Percentiles rank a stretch among this genome's conserved stretches.
Evolutionary conservation across 2,797 vertebrate genomes (phyloP).

Genomic region (Echeneis naucrates): DNA sequence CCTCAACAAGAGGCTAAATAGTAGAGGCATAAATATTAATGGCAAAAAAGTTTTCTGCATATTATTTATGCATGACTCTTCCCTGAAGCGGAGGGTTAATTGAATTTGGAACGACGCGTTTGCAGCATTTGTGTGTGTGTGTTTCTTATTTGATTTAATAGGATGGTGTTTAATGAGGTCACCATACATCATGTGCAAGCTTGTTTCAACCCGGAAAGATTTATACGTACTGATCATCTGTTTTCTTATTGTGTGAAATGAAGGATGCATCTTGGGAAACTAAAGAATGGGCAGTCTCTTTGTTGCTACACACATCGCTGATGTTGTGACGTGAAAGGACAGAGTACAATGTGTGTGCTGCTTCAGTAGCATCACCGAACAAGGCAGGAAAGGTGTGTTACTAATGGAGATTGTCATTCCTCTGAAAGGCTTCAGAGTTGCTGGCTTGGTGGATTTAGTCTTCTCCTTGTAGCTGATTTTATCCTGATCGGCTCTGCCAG

Average conservation of each 20-base stretch:
- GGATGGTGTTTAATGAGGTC: slow-evolving; percentile 65
- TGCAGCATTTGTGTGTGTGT: slow-evolving; percentile 33
- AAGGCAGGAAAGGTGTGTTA: slow-evolving; percentile 21
- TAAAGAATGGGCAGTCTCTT: slow-evolving; percentile 15
- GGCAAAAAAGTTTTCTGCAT: slow-evolving; percentile 62
- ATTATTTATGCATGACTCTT: slow-evolving; percentile 71
- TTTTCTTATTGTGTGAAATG: slow-evolving; percentile 9
- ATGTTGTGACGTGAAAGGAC: neutral
- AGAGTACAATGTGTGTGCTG: neutral
- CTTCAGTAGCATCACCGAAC: slow-evolving; percentile 14
- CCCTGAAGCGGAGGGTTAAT: slow-evolving; percentile 71
- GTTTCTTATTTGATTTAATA: slow-evolving; percentile 61
- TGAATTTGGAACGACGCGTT: slow-evolving; percentile 70
- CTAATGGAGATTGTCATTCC: slow-evolving; percentile 18
- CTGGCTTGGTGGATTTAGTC: slow-evolving; percentile 33
- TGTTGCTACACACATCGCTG: slow-evolving; percentile 10
- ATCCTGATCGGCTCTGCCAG: slow-evolving; percentile 48
- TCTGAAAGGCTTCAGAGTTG: slow-evolving; percentile 18
- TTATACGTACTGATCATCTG: slow-evolving; percentile 22
- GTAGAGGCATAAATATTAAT: slow-evolving; percentile 77
- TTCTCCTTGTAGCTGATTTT: slow-evolving; percentile 45
- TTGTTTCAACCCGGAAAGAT: slow-evolving; percentile 12
- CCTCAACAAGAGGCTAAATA: slow-evolving; percentile 58
- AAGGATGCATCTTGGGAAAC: slow-evolving; percentile 7
- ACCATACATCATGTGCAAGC: slow-evolving; percentile 39